Percentiles rank a stretch among this genome's conserved stretches.
phyloP scores from a whole-genome alignment of 2,888 invertebrate genomes.

The Cotesia congregata region DNA sequence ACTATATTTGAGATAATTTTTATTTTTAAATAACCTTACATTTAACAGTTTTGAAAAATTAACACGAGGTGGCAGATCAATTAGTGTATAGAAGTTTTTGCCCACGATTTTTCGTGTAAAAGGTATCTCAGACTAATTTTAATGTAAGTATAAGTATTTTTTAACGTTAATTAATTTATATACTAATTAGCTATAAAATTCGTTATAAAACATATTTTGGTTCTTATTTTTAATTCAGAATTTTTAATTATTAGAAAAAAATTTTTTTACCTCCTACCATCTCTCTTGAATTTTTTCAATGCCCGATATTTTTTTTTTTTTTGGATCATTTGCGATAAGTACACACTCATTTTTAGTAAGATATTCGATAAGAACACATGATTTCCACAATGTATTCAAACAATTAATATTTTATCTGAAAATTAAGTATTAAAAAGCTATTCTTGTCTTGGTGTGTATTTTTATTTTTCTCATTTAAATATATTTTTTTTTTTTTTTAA shows the following conservation, averaged over 20 bases:
- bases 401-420: background rate
- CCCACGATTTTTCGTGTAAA: conserved; percentile 58
- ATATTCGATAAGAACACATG: background rate
- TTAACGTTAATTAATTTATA: conserved; percentile 36
- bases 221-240: conserved; percentile 24
- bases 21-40: conserved; percentile 57
- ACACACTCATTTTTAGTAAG: background rate
- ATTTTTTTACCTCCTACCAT: conserved; percentile 35
- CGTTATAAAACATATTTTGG: conserved; percentile 27
- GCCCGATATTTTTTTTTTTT: conserved; percentile 36
- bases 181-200: background rate
- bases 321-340: conserved; percentile 1
- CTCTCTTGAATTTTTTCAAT: conserved; percentile 43
- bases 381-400: background rate
- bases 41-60: conserved; percentile 38
- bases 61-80: conserved; percentile 51
- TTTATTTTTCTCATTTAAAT: background rate
- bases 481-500: background rate
- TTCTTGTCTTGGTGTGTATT: background rate
- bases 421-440: background rate
- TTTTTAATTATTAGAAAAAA: conserved; percentile 29
- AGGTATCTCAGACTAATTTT: conserved; percentile 58
- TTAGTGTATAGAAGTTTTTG: conserved; percentile 55
- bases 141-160: conserved; percentile 62
- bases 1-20: conserved; percentile 24